Evolutionary conservation across 2,888 invertebrate genomes (phyloP), one percentile per base, ranked within the genome.

Genomic region (Malthinus flaveolus): DNA sequence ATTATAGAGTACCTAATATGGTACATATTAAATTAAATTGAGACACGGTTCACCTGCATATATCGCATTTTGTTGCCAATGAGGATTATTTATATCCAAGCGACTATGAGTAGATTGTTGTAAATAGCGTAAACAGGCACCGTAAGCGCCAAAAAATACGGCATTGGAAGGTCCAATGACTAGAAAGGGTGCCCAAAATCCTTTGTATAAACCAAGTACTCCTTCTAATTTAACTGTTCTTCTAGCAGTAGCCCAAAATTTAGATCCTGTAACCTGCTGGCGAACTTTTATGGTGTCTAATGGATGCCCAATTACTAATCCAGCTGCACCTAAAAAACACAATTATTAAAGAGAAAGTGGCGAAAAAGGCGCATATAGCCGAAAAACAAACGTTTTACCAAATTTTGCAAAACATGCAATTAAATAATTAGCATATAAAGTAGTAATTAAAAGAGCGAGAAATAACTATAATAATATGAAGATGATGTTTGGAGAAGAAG

Each of bases 281-380:
- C 86, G 81, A 32, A 88, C 87, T 78, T 90, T 90, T 39, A 90
- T 81, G 1, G 89, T 90, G 68, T 90, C 89, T 62, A 87, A 76
- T 1, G 89, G 89, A 76, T 89, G 87, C 0, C 88, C 87, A 42
- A 86, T 81, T 5, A 86, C 57, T 15, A 88, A 78, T 11, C 87
- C 87, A 56, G 82, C 81, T 10, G 84, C 81, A 57, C 89, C 89
- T 88, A 59, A 57, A 70, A 8, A 15, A 42, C n/a, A 12, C 15
- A 42, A 10, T 36, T 10, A 12, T 36, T 6, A 11, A 36, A 10
- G 8, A 36, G 7, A 4, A 35, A n/a, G 7, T 35, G 11, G 35
- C 3, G n/a, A n/a, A n/a, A n/a, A n/a, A n/a, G n/a, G n/a, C n/a
- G n/a, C n/a, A n/a, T n/a, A n/a, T n/a, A n/a, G n/a, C n/a, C n/a